Conservation (phyloP, 37 sponge, comb jelly and placozoan genomes). For the Chondrosia reniformis region DNA sequence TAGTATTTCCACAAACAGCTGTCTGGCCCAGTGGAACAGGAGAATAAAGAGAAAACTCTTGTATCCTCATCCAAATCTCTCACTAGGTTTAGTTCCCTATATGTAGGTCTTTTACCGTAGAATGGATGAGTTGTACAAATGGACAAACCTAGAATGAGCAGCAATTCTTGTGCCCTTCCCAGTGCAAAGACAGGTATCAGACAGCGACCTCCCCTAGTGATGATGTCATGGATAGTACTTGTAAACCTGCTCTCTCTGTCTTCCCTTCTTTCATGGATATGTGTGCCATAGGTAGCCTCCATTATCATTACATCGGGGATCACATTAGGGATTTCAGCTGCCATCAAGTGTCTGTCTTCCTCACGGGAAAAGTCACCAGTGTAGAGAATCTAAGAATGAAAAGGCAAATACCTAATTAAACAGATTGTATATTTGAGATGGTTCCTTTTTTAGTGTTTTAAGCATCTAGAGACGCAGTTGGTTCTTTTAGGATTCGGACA, state of each 20-base stretch:
- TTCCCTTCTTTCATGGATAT: slow-evolving; percentile 90
- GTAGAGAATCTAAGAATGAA: slow-evolving; percentile 52
- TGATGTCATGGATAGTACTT: slow-evolving; percentile 83
- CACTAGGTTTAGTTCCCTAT: too few species aligned
- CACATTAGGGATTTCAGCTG: slow-evolving; percentile 88
- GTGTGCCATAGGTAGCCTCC: slow-evolving; percentile 96
- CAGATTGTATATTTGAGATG: too few species aligned
- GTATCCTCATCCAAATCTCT: too few species aligned
- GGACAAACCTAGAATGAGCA: slow-evolving; percentile 76
- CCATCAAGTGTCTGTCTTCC: slow-evolving; percentile 97
- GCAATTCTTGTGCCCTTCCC: slow-evolving; percentile 96
- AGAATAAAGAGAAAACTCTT: too few species aligned
- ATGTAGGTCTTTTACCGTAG: too few species aligned
- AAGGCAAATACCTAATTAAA: too few species aligned
- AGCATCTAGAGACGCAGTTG: too few species aligned
- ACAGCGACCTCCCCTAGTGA: slow-evolving; percentile 94
- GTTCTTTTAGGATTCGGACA: too few species aligned
- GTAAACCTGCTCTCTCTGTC: slow-evolving; percentile 90
- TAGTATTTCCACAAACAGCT: too few species aligned
- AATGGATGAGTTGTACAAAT: too few species aligned
- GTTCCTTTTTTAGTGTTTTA: too few species aligned
- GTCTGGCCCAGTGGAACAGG: too few species aligned
- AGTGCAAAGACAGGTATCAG: slow-evolving; percentile 99
- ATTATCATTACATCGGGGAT: slow-evolving; percentile 88
- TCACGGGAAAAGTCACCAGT: slow-evolving; percentile 97